Conservation (phyloP, 2,888 invertebrate species). For the Cephus spinipes region DNA sequence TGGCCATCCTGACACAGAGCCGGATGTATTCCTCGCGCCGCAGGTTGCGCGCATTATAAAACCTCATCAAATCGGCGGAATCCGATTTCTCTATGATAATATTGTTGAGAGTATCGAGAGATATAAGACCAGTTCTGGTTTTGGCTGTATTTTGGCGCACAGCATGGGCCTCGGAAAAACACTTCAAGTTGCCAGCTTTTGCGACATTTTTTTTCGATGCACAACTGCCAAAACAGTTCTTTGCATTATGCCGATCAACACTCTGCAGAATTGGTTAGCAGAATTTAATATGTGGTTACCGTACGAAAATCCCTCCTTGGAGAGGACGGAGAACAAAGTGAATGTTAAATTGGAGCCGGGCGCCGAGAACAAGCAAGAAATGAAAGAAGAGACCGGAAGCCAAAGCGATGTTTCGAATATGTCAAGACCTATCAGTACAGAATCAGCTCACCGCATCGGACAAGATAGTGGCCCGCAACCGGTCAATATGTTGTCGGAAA, state of each 20-base stretch:
- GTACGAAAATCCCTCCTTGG: slow-evolving; percentile 68
- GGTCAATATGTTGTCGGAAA: slow-evolving; percentile 43
- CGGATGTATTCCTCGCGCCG: slow-evolving; percentile 91
- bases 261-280: slow-evolving; percentile 96
- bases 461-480: slow-evolving; percentile 45
- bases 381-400: slow-evolving; percentile 58
- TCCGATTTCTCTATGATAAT: slow-evolving; percentile 96
- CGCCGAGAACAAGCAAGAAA: slow-evolving; percentile 48
- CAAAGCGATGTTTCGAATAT: slow-evolving; percentile 55
- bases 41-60: slow-evolving; percentile 92
- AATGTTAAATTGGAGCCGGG: slow-evolving; percentile 45
- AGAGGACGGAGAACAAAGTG: slow-evolving; percentile 26
- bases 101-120: slow-evolving; percentile 93
- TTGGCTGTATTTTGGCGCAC: slow-evolving; percentile 98
- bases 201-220: slow-evolving; percentile 93
- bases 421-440: slow-evolving; percentile 51
- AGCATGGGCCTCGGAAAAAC: slow-evolving; percentile 99
- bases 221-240: slow-evolving; percentile 90
- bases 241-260: slow-evolving; percentile 98
- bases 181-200: slow-evolving; percentile 93
- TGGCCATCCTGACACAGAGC: slow-evolving; percentile 90
- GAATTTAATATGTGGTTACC: slow-evolving; percentile 99
- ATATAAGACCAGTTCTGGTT: slow-evolving; percentile 84
- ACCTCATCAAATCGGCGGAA: slow-evolving; percentile 97
- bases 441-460: slow-evolving; percentile 47